Conservation (phyloP, 1,140 invertebrate genomes). For the Thaumatotibia leucotreta region DNA sequence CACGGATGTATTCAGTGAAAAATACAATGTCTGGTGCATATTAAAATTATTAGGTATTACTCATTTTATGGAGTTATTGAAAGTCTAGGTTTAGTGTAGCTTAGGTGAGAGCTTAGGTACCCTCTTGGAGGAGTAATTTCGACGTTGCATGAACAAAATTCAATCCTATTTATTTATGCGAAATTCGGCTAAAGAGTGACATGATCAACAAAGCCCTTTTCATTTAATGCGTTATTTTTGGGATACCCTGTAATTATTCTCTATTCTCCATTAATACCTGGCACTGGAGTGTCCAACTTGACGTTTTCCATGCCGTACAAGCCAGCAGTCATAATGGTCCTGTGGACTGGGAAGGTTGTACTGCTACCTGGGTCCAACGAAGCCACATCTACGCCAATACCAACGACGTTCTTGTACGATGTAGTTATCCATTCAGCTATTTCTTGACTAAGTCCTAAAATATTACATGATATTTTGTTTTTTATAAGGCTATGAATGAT, state of each 20-base stretch:
- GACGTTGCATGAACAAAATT: no score
- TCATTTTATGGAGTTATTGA: no score
- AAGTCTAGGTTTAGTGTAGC: no score
- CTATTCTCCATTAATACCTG: conserved; percentile 40
- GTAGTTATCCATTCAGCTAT: conserved; percentile 79
- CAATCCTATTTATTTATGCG: no score
- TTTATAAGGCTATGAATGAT: no score
- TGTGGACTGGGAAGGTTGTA: conserved; percentile 46
- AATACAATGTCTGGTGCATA: no score
- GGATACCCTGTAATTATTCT: neutral
- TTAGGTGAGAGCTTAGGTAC: neutral
- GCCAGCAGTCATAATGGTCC: conserved; percentile 61
- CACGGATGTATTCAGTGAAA: no score
- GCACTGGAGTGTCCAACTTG: conserved; percentile 69
- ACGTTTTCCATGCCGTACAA: conserved; percentile 82
- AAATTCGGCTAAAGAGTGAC: no score
- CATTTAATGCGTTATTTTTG: neutral
- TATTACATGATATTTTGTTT: neutral
- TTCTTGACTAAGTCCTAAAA: conserved; percentile 75
- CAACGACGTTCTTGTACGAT: conserved; percentile 77
- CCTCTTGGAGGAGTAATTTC: no score
- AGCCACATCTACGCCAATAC: conserved; percentile 81
- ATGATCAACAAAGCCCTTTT: neutral
- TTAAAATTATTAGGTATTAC: no score
- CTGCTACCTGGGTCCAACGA: conserved; percentile 79